Conservation (phyloP, 2,797 vertebrate genomes). For the Etheostoma perlongum region DNA sequence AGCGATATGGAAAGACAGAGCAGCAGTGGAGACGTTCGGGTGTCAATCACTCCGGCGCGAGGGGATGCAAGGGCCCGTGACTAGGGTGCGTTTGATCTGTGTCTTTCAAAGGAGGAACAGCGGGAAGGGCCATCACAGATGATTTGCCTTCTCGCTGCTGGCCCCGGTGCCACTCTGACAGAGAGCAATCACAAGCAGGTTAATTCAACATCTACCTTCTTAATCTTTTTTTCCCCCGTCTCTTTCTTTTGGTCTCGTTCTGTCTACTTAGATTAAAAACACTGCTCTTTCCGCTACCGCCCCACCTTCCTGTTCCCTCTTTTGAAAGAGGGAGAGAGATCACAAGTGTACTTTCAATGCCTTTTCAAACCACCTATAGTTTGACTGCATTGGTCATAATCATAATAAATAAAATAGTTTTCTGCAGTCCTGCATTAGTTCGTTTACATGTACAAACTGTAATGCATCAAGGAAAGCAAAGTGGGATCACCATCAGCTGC, state of each 20-base stretch:
- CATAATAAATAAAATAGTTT: slow-evolving; percentile 13
- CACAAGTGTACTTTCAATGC: slow-evolving; percentile 64
- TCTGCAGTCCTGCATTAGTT: slow-evolving; percentile 9
- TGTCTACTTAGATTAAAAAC: slow-evolving; percentile 85
- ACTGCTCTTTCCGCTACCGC: slow-evolving; percentile 62
- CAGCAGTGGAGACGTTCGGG: slow-evolving; percentile 77
- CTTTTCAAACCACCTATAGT: slow-evolving; percentile 61
- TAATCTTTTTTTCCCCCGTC: slow-evolving; percentile 81
- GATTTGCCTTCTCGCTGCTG: slow-evolving; percentile 85
- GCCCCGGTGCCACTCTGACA: slow-evolving; percentile 81
- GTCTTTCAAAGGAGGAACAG: slow-evolving; percentile 84
- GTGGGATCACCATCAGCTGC: slow-evolving; percentile 6
- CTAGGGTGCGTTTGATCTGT: slow-evolving; percentile 87
- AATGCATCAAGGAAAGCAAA: slow-evolving; percentile 17
- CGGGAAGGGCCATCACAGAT: slow-evolving; percentile 87
- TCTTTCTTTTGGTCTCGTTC: slow-evolving; percentile 84
- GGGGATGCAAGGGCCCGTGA: slow-evolving; percentile 75
- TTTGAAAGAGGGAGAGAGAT: slow-evolving; percentile 64
- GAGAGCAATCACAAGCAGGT: slow-evolving; percentile 86
- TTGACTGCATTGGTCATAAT: slow-evolving; percentile 50
- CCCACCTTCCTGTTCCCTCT: slow-evolving; percentile 48
- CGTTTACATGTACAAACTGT: background rate
- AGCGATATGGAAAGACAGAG: slow-evolving; percentile 74
- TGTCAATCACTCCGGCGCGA: slow-evolving; percentile 89
- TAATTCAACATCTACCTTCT: slow-evolving; percentile 86